Evolutionary conservation across 2,888 invertebrate genomes (phyloP), one percentile per base, ranked within the genome.

Genomic region (Alloplasta piceator): DNA sequence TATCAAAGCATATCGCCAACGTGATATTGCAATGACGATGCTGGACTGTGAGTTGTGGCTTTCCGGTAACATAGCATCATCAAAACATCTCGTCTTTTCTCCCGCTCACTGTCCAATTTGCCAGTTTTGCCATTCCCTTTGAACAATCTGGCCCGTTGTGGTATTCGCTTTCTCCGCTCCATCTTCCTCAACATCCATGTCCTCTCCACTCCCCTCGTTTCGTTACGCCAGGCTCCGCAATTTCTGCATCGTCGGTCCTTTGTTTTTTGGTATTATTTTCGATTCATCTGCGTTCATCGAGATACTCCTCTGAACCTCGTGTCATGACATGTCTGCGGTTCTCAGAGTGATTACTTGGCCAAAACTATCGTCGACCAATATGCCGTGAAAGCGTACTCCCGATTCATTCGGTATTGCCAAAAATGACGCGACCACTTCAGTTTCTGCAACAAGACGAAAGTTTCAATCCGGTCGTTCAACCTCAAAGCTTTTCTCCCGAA

Each of bases 41-140:
- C 1, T 26, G 26, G 26, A 26, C 26, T 43, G 66, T 46, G 12
- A 56, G 67, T 60, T 68, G 75, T 68, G 75, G 75, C 61, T 76
- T 76, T 55, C 38, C 70, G 73, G 74, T 52, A 56, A 58, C 61
- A 43, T 26, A 55, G 16, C 63, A 75, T 68, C 68, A 76, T 80
- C 66, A 58, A 61, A 68, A 80, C 58, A 52, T 76, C 12, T 36
- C 6, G 38, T 60, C 60, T 46, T 56, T 60, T 48, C 26, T 36
- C 50, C 46, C 50, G 46, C 58, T 38, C 16, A 26, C 67, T 73
- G 41, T 48, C 56, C 64, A 74, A 38, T 64, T 64, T 74, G 63
- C 66, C 71, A 60, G 71, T 75, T 82, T 75, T 78, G 71, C 56
- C 64, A 63, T 63, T 61, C 48, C 67, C 61, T 78, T 78, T 82